Base-by-base conservation (phyloP, 2,797 vertebrate genomes). In the Lophius americanus region DNA sequence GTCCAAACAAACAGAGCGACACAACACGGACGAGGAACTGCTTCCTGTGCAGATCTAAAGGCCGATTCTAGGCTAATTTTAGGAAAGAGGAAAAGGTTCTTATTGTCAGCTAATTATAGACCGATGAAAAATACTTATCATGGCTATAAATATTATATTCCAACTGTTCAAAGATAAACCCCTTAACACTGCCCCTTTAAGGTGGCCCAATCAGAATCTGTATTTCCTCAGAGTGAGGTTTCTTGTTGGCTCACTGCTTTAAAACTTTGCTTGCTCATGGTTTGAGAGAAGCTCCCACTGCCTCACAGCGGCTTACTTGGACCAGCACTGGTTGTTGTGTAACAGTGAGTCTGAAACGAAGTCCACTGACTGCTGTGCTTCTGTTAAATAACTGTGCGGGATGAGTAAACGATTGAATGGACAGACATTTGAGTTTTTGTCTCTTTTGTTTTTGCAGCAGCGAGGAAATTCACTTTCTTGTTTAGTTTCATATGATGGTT, bases 181-280 rank as follows among this genome's bases (percentile, higher is more conserved):
- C 23, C 23, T 23, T 23, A 23, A 23, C 23, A 23, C 23, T 23
- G 23, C 23, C 23, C 23, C 23, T 23, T 23, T 23, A 23, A 23
- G 23, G 23, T 2, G 23, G 23, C 23, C 23, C 23, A 23, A 23
- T 23, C 23, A 23, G 23, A 23, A 23, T 23, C 23, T 23, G 23
- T 23, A 23, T 23, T 23, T 23, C 23, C 23, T 23, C 23, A 23
- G 23, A 23, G 23, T 23, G 23, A 23, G 23, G 41, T 9, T 9
- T 9, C 41, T 57, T 48, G 52, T 7, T 43, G 43, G 71, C 47
- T 79, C 11, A 5, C 77, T 67, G 81, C 82, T 76, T 66, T 67
- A 60, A 84, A 64, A 41, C 14, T 76, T 55, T 78, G 85, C 86
- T 88, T 81, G 88, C 60, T 89, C 41, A 70, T 60, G 41, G 41